Base-by-base conservation (phyloP, 2,797 vertebrate species). In the Notolepis coatsorum region DNA sequence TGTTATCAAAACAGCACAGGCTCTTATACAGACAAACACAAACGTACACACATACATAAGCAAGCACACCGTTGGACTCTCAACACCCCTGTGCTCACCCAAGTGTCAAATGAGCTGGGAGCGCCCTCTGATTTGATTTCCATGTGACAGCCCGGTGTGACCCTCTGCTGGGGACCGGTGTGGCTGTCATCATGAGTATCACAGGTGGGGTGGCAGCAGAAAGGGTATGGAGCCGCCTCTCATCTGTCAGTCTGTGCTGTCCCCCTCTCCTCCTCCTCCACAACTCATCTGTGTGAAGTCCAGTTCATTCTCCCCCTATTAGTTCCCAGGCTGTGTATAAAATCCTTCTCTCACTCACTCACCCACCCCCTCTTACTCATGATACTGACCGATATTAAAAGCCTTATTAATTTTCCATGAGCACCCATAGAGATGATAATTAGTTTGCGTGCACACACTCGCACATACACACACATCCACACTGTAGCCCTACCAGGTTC, bases 331-430 rank as follows among this genome's bases (percentile, higher is more conserved):
- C 79, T 38, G 45, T 57, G 72, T 25, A 25, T 25, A 25, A 25
- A 5, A 65, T 84, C 64, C 71, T 58, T 87, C 86, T 81, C 81
- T 73, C 68, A 71, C 65, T 79, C 21, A 20, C 9, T 43, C 18
- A 5, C 24, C 21, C n/a, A n/a, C 46, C 17, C 58, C 63, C 77
- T 73, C 74, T 80, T 68, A 50, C 68, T 85, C 72, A 70, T n/a
- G 74, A 80, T 59, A 30, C 71, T 69, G 74, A 71, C 76, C 79
- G 55, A 68, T 81, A 86, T 90, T 89, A 88, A 88, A 89, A 87
- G 77, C 82, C 75, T 71, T 77, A 82, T 88, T 90, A 63, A 88
- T 84, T 83, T 88, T 84, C 80, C 77, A 80, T 82, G 61, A 63
- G 50, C 27, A 30, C 76, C n/a, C 50, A 2, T 52, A 54, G 74